Base-by-base conservation (phyloP, 2,797 vertebrate genomes). In the Gallinago solitaria region DNA sequence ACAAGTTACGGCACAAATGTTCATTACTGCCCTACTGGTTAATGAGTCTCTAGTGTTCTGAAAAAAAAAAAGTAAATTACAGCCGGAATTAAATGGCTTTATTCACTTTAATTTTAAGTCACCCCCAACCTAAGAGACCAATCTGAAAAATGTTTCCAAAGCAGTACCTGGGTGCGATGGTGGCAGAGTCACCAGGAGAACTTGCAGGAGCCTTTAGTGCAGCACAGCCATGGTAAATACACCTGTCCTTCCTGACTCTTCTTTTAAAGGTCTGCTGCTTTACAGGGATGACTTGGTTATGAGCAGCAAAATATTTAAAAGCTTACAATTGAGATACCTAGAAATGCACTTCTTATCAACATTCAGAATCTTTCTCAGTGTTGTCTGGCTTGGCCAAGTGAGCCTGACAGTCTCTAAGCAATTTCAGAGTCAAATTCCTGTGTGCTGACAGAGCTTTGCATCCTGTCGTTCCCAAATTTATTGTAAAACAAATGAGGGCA, bases 21-120 rank as follows among this genome's bases (percentile, higher is more conserved):
- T 96, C 93, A 91, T 96, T 96, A 95, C 78, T 84, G 84, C 79
- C 51, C 89, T 95, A 50, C 81, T 95, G 84, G 96, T 97, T 97
- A 97, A 97, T 97, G 96, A 97, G 86, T 97, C 88, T 94, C 96
- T 50, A 97, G 89, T 76, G 93, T 90, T 74, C 93, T 94, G 67
- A 41, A 41, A 41, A 41, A 41, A 41, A 91, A 95, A 89, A 95
- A 89, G n/a, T n/a, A 97, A 89, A 91, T 64, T 85, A 73, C 51
- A 95, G 48, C 69, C 65, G 86, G 83, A 95, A 93, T 95, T 89
- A 95, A 91, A 82, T 63, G 68, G 21, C 30, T 91, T 97, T 97
- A 73, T 91, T 95, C 57, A 32, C 63, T 95, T 95, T 47, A 85
- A 73, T 93, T 77, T 97, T 76, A 94, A 96, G 9, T 93, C 61